A percentile compares a stretch with the other conserved stretches of the same genome.
phyloP scores from a whole-genome alignment of 2,888 invertebrate species.

The Drosophila anomelani region DNA sequence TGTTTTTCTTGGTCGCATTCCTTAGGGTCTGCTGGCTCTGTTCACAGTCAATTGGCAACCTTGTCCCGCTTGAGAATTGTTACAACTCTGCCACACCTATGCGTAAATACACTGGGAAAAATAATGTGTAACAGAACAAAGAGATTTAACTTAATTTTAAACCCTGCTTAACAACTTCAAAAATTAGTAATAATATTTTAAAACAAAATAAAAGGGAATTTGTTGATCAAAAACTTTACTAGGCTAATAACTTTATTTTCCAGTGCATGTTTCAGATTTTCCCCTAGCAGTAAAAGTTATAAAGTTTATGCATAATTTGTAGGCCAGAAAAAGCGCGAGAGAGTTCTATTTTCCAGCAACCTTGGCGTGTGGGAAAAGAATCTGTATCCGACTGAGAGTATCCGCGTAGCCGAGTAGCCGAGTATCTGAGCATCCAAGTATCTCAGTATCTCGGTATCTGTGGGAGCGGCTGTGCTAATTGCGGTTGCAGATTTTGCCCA shows the following conservation, averaged over 20 bases:
- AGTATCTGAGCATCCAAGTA: not conserved
- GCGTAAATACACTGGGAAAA: not conserved
- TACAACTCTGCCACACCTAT: slow-evolving; percentile 37
- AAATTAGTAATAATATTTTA: not conserved
- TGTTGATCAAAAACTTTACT: not conserved
- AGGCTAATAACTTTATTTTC: too few relatives aligned
- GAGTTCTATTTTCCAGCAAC: slow-evolving; percentile 49
- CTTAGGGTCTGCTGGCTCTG: slow-evolving; percentile 44
- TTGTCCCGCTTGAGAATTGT: slow-evolving; percentile 73
- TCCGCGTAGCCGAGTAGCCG: not conserved
- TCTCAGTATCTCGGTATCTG: slow-evolving; percentile 6
- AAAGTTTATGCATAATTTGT: slow-evolving; percentile 74
- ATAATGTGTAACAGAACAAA: not conserved
- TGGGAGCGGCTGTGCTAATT: slow-evolving; percentile 60
- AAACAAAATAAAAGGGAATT: not conserved
- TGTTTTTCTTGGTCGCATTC: slow-evolving; percentile 20
- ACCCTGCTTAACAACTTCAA: not conserved
- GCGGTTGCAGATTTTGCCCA: slow-evolving; percentile 73
- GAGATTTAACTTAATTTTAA: not conserved
- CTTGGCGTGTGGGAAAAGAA: slow-evolving; percentile 74
- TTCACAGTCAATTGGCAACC: slow-evolving; percentile 52
- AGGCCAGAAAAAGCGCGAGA: slow-evolving; percentile 67
- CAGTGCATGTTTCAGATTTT: not conserved
- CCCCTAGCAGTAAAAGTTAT: slow-evolving; percentile 33
- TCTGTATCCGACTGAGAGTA: not conserved